Evolutionary conservation across 2,113 vertebrate species (phyloP), one percentile per base, ranked within the genome.

Genomic region (Rhodinocichla rosea): DNA sequence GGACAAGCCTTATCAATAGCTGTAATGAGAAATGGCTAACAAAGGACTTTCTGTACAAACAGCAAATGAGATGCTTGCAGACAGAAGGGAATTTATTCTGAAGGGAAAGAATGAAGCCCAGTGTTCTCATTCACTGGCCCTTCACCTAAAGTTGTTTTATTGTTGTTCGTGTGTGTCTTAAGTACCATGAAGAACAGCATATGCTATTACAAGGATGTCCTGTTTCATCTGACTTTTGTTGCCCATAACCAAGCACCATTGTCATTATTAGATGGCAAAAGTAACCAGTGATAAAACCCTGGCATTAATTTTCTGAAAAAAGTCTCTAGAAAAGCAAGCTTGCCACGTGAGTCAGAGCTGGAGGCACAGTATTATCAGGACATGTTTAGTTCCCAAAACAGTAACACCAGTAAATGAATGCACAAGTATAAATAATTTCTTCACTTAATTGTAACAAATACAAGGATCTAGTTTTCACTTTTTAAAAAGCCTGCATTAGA

Each of bases 61-160:
- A 84, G 78, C 59, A 89, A 89, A 87, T 76, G 88, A 88, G 94
- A 92, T 96, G 94, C 94, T 96, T 90, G 84, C 57, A 96, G 77
- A 96, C 94, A 96, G 97, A 97, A 97, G 90, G 96, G 97, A 98
- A 96, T 97, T 95, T 87, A 93, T 96, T 95, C 95, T 89, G 80
- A 92, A 90, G 90, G 97, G 95, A 95, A 97, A 97, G 96, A 95
- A 96, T 93, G 89, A 96, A 96, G 83, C 80, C 73, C 42, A 93
- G 88, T 96, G 93, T 96, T 97, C 94, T 93, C 84, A 87, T 89
- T 96, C 93, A 90, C 87, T 91, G 95, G 92, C 92, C 83, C 83
- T 97, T 97, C 95, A 94, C 90, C 89, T 96, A 89, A 83, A 81
- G 97, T 93, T 97, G 96, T 96, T 97, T 97, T 88, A 96, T 95